A percentile compares a stretch with the other conserved stretches of the same genome.
Conservation (phyloP, 1,140 invertebrate species). For the Druon quercuslanigerum region DNA sequence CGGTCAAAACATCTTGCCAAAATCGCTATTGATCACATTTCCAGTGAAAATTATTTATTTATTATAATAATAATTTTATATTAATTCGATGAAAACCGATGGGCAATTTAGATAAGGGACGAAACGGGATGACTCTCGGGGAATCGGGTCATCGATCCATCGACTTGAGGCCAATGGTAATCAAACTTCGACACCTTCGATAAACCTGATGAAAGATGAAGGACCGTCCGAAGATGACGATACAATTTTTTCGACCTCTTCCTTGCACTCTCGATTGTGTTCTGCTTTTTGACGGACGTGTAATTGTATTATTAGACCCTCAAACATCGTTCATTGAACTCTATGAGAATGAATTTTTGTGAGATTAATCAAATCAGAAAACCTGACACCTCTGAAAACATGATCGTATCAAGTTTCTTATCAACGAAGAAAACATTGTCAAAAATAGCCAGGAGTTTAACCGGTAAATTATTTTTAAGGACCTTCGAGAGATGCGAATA, state of each 20-base stretch:
- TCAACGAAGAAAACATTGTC: not conserved
- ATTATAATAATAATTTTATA: no score
- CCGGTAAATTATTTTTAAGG: no score
- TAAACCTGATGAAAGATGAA: slow-evolving; percentile 50
- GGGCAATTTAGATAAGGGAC: not conserved
- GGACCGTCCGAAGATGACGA: slow-evolving; percentile 44
- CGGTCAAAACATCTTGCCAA: no score
- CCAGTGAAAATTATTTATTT: no score
- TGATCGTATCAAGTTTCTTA: not conserved
- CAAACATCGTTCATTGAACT: not conserved
- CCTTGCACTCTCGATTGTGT: slow-evolving; percentile 26
- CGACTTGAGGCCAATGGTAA: slow-evolving; percentile 36
- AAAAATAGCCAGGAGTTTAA: no score
- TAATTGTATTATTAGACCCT: slow-evolving; percentile 24
- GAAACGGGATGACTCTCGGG: slow-evolving; percentile 6
- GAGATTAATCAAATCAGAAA: not conserved
- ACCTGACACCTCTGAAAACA: not conserved
- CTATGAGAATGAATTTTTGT: not conserved
- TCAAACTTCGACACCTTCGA: slow-evolving; percentile 53
- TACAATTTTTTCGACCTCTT: slow-evolving; percentile 43
- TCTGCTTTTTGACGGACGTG: slow-evolving; percentile 11
- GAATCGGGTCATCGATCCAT: slow-evolving; percentile 43
- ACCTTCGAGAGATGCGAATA: no score
- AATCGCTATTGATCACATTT: no score
- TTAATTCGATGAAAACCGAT: not conserved